Conservation (phyloP, 2,113 vertebrate species). For the Syngnathus typhle region DNA sequence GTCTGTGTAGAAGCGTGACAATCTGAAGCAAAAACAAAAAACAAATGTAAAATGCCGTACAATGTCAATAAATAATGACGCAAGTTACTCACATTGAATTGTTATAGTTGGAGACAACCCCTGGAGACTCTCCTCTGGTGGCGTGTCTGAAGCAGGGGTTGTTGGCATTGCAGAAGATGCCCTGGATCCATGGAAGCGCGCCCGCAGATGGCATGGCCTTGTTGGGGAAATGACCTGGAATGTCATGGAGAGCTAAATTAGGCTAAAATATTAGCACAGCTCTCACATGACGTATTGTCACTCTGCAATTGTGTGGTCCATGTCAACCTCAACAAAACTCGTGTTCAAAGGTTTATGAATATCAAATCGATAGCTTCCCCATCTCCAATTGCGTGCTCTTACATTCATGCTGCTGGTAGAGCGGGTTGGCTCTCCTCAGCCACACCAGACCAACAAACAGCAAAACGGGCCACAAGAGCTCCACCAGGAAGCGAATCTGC, state of each 20-base stretch:
- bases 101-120: slow-evolving; percentile 92
- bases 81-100: slow-evolving; percentile 84
- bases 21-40: slow-evolving; percentile 58
- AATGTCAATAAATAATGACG: not conserved
- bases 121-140: slow-evolving; percentile 83
- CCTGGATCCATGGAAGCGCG: slow-evolving; percentile 88
- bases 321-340: too few species aligned
- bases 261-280: not conserved
- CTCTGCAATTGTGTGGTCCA: too few species aligned
- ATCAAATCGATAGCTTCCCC: not conserved
- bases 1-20: slow-evolving; percentile 83
- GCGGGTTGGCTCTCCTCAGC: slow-evolving; percentile 85
- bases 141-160: slow-evolving; percentile 88
- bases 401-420: slow-evolving; percentile 96
- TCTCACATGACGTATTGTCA: too few species aligned
- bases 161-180: slow-evolving; percentile 92
- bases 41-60: not conserved
- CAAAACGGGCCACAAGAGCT: slow-evolving; percentile 85
- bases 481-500: slow-evolving; percentile 88
- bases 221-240: slow-evolving; percentile 93
- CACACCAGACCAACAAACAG: slow-evolving; percentile 88
- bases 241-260: not conserved
- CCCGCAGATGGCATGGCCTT: slow-evolving; percentile 96
- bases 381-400: slow-evolving; percentile 47
- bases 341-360: too few species aligned